phyloP scores from a whole-genome alignment of 2,113 vertebrate species.

The Sapayoa aenigma region DNA sequence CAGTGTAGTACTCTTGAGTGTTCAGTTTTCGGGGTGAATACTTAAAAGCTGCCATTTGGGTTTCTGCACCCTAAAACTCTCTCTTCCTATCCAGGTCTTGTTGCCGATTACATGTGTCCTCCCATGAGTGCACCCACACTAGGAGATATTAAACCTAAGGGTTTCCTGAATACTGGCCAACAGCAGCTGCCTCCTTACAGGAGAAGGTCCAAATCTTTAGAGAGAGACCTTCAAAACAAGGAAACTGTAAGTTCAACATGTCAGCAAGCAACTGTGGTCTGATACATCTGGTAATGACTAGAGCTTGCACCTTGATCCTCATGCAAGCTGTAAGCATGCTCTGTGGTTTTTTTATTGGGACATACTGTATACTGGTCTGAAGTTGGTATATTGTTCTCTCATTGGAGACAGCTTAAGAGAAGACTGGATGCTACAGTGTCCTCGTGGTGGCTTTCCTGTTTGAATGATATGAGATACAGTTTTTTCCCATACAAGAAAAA shows the following conservation, averaged over 20 bases:
- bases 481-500: neutral
- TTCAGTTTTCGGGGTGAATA: neutral
- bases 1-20: neutral
- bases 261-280: neutral
- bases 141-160: neutral
- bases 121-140: neutral
- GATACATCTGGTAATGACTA: neutral
- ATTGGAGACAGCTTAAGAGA: neutral
- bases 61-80: neutral
- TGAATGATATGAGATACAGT: neutral
- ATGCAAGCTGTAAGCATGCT: neutral
- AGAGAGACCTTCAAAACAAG: slow-evolving; percentile 1
- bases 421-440: neutral
- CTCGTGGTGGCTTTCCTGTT: neutral
- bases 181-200: neutral
- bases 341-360: neutral
- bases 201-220: slow-evolving; percentile 26
- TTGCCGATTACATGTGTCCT: neutral
- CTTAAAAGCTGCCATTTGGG: neutral
- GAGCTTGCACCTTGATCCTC: neutral
- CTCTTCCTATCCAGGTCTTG: neutral
- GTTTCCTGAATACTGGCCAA: neutral
- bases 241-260: neutral
- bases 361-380: neutral
- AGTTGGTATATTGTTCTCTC: neutral